Evolutionary conservation across 1,140 invertebrate genomes (phyloP).

Genomic region (Antheraea mylitta): DNA sequence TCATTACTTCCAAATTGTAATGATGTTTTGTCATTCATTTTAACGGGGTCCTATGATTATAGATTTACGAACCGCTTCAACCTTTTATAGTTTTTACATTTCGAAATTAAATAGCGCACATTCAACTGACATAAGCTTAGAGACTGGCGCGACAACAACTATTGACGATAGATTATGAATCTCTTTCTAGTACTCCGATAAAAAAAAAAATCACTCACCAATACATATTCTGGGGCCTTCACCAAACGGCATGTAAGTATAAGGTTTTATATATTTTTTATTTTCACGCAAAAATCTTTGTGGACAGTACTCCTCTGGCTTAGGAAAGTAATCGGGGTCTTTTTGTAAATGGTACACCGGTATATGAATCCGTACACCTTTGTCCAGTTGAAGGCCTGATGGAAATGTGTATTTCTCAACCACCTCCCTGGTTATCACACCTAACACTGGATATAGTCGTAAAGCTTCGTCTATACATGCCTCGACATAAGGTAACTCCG

Average conservation of each 20-base stretch:
- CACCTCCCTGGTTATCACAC: slow-evolving; percentile 38
- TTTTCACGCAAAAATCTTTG: slow-evolving; percentile 76
- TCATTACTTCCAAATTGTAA: too few relatives aligned
- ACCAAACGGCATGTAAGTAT: slow-evolving; percentile 81
- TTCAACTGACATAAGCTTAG: too few relatives aligned
- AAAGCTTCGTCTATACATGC: slow-evolving; percentile 36
- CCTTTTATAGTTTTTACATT: too few relatives aligned
- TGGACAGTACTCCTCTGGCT: slow-evolving; percentile 78
- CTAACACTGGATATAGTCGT: slow-evolving; percentile 47
- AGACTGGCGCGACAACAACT: too few relatives aligned
- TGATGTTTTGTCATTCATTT: too few relatives aligned
- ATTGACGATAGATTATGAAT: too few relatives aligned
- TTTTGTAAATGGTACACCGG: slow-evolving; percentile 66
- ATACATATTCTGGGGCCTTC: slow-evolving; percentile 84
- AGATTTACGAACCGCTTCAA: too few relatives aligned
- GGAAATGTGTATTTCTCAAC: slow-evolving; percentile 62
- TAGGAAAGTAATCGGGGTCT: slow-evolving; percentile 68
- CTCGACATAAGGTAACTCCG: slow-evolving; percentile 51
- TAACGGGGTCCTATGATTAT: too few relatives aligned
- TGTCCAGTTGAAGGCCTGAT: slow-evolving; percentile 33
- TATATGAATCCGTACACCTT: slow-evolving; percentile 40
- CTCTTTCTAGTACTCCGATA: too few relatives aligned
- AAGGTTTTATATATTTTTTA: slow-evolving; percentile 40
- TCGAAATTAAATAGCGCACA: too few relatives aligned
- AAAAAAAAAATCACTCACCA: slow-evolving; percentile 45